Conservation (phyloP, 1,140 invertebrate species). For the Pseudomyrmex concolor region DNA sequence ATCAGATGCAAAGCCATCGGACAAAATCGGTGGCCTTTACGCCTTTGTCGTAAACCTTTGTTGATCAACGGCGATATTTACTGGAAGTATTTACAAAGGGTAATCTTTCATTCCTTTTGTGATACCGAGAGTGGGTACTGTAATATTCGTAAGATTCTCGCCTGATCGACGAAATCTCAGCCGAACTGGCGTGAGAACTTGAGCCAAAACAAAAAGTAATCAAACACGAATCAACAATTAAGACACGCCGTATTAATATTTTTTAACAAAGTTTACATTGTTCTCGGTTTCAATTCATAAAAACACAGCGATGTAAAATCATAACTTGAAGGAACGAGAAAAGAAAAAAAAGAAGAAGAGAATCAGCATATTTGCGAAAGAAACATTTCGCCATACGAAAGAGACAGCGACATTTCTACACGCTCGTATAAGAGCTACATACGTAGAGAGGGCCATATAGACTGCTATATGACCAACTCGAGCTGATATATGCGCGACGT, state of each 20-base stretch:
- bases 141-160: slow-evolving; percentile 62
- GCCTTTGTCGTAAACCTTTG: slow-evolving; percentile 56
- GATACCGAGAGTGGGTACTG: slow-evolving; percentile 59
- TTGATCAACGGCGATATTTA: slow-evolving; percentile 66
- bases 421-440: slow-evolving; percentile 60
- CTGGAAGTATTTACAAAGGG: slow-evolving; percentile 70
- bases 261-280: too few species aligned
- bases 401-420: slow-evolving; percentile 61
- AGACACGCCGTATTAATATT: neutral
- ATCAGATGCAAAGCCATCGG: slow-evolving; percentile 19
- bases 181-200: slow-evolving; percentile 67
- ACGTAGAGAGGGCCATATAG: slow-evolving; percentile 71
- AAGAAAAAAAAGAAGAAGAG: neutral
- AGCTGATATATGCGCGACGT: slow-evolving; percentile 75
- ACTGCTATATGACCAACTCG: slow-evolving; percentile 75
- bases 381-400: slow-evolving; percentile 59
- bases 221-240: neutral
- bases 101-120: slow-evolving; percentile 64
- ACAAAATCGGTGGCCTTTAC: slow-evolving; percentile 21
- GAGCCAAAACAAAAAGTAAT: slow-evolving; percentile 5
- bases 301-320: neutral
- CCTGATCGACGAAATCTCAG: slow-evolving; percentile 56
- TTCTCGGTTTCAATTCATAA: neutral
- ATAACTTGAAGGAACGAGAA: neutral
- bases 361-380: slow-evolving; percentile 10